These are phyloP conservation scores for Muscicapa comitata DNA, from an alignment of 2,797 vertebrate genomes.

Conservation along the genomic window DNA sequence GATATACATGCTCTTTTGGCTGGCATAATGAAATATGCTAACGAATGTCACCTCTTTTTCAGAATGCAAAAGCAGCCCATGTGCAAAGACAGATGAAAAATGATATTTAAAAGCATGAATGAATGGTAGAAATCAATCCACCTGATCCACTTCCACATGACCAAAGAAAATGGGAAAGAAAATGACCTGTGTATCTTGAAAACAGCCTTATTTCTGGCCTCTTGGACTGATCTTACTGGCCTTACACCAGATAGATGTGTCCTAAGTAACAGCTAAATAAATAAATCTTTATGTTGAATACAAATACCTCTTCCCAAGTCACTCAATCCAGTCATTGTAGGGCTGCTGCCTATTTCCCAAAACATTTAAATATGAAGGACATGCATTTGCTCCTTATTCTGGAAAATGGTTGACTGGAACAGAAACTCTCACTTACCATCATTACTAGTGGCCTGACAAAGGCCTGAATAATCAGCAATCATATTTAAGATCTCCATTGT, in stretches of 20 bases:
- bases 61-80: not conserved
- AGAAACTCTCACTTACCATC: not conserved
- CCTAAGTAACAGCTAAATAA: not conserved
- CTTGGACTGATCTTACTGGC: accelerated
- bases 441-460: not conserved
- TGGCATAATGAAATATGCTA: not conserved
- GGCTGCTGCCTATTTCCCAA: not conserved
- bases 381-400: not conserved
- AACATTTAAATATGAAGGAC: not conserved
- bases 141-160: not conserved
- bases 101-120: not conserved
- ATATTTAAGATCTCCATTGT: not conserved
- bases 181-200: not conserved
- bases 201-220: not conserved
- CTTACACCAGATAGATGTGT: not conserved
- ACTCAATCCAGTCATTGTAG: not conserved
- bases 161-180: not conserved
- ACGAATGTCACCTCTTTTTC: not conserved
- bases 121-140: not conserved
- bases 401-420: not conserved
- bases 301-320: not conserved
- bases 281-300: not conserved
- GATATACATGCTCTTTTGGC: not conserved
- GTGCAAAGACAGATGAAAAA: not conserved
- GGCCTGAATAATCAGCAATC: not conserved